A percentile compares a stretch with the other conserved stretches of the same genome.
These are phyloP conservation scores for Colistium nudipinnis DNA, from an alignment of 2,113 vertebrate species.

Conservation along the genomic window DNA sequence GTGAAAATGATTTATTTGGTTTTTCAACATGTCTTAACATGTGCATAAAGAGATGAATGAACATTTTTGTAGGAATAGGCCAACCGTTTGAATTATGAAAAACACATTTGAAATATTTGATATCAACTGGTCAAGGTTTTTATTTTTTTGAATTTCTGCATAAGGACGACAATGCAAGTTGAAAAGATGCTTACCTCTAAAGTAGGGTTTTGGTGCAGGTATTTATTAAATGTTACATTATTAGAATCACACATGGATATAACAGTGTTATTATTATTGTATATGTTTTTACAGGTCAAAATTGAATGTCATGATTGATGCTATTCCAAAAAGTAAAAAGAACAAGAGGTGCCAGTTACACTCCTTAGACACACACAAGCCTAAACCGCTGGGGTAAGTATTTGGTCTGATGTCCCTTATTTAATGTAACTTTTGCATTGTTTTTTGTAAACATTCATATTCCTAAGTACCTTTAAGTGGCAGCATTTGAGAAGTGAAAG, in stretches of 20 bases:
- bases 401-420: background rate
- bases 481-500: background rate
- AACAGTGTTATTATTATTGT: background rate
- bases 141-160: too few species aligned
- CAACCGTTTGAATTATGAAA: too few species aligned
- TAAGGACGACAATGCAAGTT: background rate
- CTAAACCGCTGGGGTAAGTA: conserved; percentile 96
- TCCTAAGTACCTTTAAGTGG: background rate
- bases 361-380: conserved; percentile 98
- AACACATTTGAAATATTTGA: background rate
- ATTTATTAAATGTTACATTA: too few species aligned
- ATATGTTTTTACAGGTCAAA: conserved; percentile 86
- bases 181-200: background rate
- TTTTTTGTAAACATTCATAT: background rate
- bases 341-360: conserved; percentile 97
- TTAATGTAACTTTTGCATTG: conserved; percentile 24
- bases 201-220: background rate
- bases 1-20: too few species aligned
- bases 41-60: too few species aligned
- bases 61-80: too few species aligned
- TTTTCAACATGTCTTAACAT: too few species aligned
- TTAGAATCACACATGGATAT: background rate
- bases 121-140: background rate
- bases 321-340: conserved; percentile 99
- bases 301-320: conserved; percentile 94